Percentiles rank a stretch among this genome's conserved stretches.
phyloP scores from a whole-genome alignment of 2,113 vertebrate genomes.

The Alosa alosa region DNA sequence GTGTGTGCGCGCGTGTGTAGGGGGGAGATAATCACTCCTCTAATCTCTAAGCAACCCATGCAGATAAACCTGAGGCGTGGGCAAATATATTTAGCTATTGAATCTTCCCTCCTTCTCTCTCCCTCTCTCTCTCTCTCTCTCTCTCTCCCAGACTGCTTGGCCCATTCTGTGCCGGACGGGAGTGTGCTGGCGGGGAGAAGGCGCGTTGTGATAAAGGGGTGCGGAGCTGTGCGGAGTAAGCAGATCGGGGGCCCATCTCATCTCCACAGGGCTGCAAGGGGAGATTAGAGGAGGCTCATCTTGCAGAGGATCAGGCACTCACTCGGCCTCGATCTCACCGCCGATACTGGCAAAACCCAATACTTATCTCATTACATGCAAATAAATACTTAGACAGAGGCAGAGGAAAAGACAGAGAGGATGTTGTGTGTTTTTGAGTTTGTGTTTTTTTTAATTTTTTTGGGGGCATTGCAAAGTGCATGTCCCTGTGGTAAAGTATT shows the following conservation, averaged over 20 bases:
- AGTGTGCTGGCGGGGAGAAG: not conserved
- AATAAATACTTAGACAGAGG: conserved; percentile 71
- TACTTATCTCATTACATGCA: conserved; percentile 86
- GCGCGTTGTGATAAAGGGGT: not conserved
- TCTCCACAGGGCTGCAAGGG: conserved; percentile 71
- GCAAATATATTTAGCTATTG: conserved; percentile 63
- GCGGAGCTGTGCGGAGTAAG: not conserved
- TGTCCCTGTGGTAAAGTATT: not conserved
- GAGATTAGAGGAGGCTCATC: conserved; percentile 80
- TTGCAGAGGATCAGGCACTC: conserved; percentile 76
- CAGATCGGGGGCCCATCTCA: conserved; percentile 61
- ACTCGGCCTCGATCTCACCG: conserved; percentile 74
- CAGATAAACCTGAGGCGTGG: conserved; percentile 53
- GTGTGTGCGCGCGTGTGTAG: conserved; percentile 11
- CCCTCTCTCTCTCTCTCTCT: conserved; percentile 4
- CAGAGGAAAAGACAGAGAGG: not conserved
- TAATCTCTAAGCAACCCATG: conserved; percentile 63
- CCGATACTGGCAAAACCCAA: conserved; percentile 79
- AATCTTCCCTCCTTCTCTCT: conserved; percentile 14
- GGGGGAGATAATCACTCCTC: conserved; percentile 58
- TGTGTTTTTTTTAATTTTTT: not conserved
- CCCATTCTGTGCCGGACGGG: not conserved
- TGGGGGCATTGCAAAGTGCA: not conserved
- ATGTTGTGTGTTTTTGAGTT: not conserved
- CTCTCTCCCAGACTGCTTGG: not conserved